phyloP scores from a whole-genome alignment of 2,888 invertebrate genomes.

The Polia nebulosa region DNA sequence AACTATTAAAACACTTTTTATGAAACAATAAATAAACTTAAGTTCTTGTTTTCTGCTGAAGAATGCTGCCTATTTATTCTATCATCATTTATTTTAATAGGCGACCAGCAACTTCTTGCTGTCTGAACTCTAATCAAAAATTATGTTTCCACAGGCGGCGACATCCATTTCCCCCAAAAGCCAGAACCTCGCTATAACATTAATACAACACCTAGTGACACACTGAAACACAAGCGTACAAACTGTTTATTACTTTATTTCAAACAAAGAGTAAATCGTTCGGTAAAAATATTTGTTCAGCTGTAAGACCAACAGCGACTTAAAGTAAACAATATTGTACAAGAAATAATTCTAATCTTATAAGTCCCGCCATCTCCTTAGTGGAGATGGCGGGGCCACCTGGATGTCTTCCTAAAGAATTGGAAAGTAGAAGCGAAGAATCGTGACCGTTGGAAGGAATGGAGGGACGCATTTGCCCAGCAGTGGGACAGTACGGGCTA shows the following conservation, averaged over 20 bases:
- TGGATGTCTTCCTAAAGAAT: no score
- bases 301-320: slow-evolving; percentile 8
- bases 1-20: no score
- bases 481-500: no score
- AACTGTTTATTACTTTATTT: background rate
- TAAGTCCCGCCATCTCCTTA: no score
- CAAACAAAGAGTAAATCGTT: slow-evolving; percentile 22
- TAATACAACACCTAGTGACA: background rate
- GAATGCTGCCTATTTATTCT: background rate
- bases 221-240: background rate
- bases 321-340: background rate
- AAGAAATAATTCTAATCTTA: background rate
- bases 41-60: background rate
- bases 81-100: background rate
- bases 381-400: no score
- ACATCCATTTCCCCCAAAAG: background rate
- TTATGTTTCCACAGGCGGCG: background rate
- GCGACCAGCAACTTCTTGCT: background rate
- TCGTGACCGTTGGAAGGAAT: no score
- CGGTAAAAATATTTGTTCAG: slow-evolving; percentile 23
- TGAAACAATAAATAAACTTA: no score
- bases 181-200: background rate
- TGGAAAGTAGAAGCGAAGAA: no score
- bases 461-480: no score
- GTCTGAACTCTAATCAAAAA: background rate